Conservation (phyloP, 2,888 invertebrate genomes). For the Alcis repandata region DNA sequence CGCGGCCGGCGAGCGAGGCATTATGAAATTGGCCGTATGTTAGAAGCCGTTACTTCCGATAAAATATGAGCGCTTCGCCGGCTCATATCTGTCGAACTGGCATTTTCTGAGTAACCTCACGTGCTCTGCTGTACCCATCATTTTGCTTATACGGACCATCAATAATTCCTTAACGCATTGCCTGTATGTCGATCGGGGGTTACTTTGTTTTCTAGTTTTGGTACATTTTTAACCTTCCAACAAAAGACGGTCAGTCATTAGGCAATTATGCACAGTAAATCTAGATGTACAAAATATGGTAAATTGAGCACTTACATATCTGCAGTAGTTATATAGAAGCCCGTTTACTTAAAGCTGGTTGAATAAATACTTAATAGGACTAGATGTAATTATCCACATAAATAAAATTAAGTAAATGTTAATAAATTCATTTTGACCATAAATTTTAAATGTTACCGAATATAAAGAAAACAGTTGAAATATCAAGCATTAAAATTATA, state of each 20-base stretch:
- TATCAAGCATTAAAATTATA: slow-evolving; percentile 29
- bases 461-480: slow-evolving; percentile 29
- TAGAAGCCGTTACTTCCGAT: slow-evolving; percentile 85
- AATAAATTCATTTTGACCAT: slow-evolving; percentile 26
- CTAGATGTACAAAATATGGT: too few species aligned
- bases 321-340: neutral
- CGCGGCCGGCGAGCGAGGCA: slow-evolving; percentile 78
- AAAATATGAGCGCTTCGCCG: slow-evolving; percentile 82
- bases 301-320: neutral
- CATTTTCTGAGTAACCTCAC: slow-evolving; percentile 70
- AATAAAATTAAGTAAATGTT: slow-evolving; percentile 19
- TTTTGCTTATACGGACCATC: slow-evolving; percentile 70
- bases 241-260: neutral
- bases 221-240: neutral
- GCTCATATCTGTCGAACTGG: slow-evolving; percentile 83
- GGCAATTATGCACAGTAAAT: neutral
- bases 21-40: slow-evolving; percentile 87
- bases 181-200: slow-evolving; percentile 33
- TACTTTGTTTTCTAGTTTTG: neutral
- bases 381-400: slow-evolving; percentile 6
- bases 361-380: slow-evolving; percentile 12
- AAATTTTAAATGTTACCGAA: slow-evolving; percentile 23
- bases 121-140: slow-evolving; percentile 67
- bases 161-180: slow-evolving; percentile 62
- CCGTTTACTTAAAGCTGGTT: neutral